Conservation (phyloP, 2,888 invertebrate species). For the Esperia sulphurella region DNA sequence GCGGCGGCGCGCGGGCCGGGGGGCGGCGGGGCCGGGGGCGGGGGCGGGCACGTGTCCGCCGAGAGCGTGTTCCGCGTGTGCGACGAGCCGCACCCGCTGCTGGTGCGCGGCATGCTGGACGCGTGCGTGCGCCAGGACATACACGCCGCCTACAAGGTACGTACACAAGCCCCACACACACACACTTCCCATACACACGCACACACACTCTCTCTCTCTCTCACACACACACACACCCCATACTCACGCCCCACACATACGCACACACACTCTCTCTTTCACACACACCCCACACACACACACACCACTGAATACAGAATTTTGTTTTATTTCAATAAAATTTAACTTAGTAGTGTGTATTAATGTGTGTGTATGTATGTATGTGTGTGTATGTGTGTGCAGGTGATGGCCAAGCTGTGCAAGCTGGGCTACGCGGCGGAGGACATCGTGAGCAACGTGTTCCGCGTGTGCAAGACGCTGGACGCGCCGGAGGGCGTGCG, state of each 20-base stretch:
- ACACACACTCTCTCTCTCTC: no score
- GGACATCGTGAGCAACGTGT: constrained; percentile 97
- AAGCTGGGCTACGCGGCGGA: constrained; percentile 97
- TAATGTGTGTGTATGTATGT: no score
- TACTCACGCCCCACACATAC: no score
- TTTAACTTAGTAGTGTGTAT: no score
- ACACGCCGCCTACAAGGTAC: constrained; percentile 88
- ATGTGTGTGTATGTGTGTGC: no score
- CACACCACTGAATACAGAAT: no score
- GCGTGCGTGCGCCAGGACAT: constrained; percentile 90
- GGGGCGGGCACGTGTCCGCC: constrained; percentile 93
- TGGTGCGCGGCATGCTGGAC: constrained; percentile 94
- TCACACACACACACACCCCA: no score
- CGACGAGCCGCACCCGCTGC: constrained; percentile 98
- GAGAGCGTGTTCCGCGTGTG: constrained; percentile 99
- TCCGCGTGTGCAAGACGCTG: constrained; percentile 94
- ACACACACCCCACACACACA: no score
- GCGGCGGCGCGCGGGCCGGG: constrained; percentile 87
- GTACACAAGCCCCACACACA: neutral
- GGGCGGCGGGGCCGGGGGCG: constrained; percentile 87
- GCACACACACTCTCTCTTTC: no score
- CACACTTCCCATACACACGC: constrained; percentile 3
- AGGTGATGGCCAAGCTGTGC: constrained; percentile 93
- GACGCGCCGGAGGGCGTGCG: constrained; percentile 89
- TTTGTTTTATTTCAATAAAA: no score